Conservation (phyloP, 2,888 invertebrate species). For the Phyllotreta cruciferae region DNA sequence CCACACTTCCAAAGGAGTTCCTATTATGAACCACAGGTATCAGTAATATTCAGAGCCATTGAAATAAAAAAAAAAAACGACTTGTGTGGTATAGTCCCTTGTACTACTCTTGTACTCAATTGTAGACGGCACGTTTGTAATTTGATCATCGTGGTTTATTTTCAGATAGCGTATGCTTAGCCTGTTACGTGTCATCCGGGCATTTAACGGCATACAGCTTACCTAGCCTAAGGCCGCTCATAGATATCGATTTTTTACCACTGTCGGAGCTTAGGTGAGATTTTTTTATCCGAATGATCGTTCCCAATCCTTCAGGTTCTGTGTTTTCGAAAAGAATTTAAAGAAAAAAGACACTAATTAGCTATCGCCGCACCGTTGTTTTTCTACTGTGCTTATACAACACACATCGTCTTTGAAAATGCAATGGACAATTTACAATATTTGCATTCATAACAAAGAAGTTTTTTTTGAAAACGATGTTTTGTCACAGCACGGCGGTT, state of each 20-base stretch:
- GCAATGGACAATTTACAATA: too few relatives aligned
- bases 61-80: too few relatives aligned
- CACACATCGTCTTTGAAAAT: neutral
- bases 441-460: neutral
- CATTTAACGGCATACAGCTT: conserved; percentile 93
- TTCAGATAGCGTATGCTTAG: conserved; percentile 92
- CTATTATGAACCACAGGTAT: too few relatives aligned
- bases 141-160: conserved; percentile 42
- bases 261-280: conserved; percentile 90
- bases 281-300: conserved; percentile 10
- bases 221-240: conserved; percentile 91
- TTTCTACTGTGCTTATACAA: conserved; percentile 22
- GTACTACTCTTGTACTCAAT: too few relatives aligned
- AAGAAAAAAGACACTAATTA: conserved; percentile 34
- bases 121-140: too few relatives aligned
- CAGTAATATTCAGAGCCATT: too few relatives aligned
- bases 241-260: conserved; percentile 94
- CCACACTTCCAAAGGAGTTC: too few relatives aligned
- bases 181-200: conserved; percentile 93
- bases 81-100: too few relatives aligned
- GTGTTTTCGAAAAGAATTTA: conserved; percentile 14
- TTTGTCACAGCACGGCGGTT: conserved; percentile 5
- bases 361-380: conserved; percentile 50
- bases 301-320: conserved; percentile 22
- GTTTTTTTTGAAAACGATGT: neutral